Conservation (phyloP, 2,888 invertebrate species). For the Dicranocentrus wangi region DNA sequence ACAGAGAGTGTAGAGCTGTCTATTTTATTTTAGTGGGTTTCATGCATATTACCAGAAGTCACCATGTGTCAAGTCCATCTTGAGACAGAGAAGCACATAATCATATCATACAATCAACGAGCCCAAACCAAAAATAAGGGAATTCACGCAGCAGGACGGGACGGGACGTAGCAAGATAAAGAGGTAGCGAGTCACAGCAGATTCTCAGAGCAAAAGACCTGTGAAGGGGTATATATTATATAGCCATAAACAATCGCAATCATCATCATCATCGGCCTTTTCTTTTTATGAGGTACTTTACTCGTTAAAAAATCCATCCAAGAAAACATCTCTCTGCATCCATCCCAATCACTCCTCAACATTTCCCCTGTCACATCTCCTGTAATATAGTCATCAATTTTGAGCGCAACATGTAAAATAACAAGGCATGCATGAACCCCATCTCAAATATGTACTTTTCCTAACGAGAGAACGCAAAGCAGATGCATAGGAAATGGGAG, state of each 20-base stretch:
- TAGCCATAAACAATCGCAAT: slow-evolving; percentile 7
- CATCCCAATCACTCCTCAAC: neutral
- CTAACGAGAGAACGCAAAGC: neutral
- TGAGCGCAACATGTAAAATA: slow-evolving; percentile 44
- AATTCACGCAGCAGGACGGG: neutral
- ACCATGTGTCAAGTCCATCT: slow-evolving; percentile 35
- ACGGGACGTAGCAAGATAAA: neutral
- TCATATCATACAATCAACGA: slow-evolving; percentile 26
- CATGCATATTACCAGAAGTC: slow-evolving; percentile 32
- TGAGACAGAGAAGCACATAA: slow-evolving; percentile 18
- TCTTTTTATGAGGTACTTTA: slow-evolving; percentile 42
- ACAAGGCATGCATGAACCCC: slow-evolving; percentile 19
- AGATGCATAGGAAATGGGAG: slow-evolving; percentile 8
- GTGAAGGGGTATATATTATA: neutral
- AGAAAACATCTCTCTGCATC: neutral
- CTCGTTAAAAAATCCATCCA: slow-evolving; percentile 29
- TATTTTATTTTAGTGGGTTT: neutral
- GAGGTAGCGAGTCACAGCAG: slow-evolving; percentile 6
- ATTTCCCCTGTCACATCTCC: slow-evolving; percentile 53
- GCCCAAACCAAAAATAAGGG: neutral
- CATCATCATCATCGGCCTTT: slow-evolving; percentile 10
- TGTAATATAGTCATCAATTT: slow-evolving; percentile 61
- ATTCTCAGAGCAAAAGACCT: slow-evolving; percentile 4
- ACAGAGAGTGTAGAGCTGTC: slow-evolving; percentile 36
- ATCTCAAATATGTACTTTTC: slow-evolving; percentile 5